Evolutionary conservation across 2,113 vertebrate species (phyloP).

Genomic region (Leucosticte australis): DNA sequence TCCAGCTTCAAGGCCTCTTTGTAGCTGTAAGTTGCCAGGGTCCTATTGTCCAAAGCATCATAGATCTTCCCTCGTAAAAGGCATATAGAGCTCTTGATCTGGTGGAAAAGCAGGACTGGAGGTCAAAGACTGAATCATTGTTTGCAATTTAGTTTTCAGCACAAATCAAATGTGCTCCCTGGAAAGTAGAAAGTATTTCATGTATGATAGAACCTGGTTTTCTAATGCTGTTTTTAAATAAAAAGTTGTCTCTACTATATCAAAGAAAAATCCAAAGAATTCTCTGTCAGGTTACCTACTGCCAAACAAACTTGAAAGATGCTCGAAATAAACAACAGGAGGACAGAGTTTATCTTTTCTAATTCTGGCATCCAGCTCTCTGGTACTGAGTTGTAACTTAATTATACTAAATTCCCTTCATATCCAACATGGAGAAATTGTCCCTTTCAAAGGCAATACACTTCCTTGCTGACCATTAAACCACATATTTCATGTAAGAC

Average conservation of each 20-base stretch:
- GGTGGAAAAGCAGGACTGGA: conserved; percentile 60
- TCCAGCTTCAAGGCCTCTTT: conserved; percentile 98
- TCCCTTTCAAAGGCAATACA: background rate
- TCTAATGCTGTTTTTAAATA: background rate
- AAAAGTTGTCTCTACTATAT: background rate
- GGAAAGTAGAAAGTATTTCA: conserved; percentile 30
- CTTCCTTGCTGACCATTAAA: background rate
- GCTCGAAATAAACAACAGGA: background rate
- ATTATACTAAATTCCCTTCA: background rate
- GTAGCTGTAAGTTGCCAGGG: conserved; percentile 95
- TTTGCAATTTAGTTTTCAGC: conserved; percentile 35
- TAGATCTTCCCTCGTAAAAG: conserved; percentile 97
- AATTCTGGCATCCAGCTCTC: background rate
- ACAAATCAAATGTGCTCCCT: conserved; percentile 27
- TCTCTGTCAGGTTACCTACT: background rate
- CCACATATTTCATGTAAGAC: background rate
- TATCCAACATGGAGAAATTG: background rate
- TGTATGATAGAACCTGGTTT: background rate
- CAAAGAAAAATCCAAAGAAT: background rate
- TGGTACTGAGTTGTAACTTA: background rate
- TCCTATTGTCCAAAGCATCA: conserved; percentile 95
- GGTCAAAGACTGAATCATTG: conserved; percentile 45
- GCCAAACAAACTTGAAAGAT: background rate
- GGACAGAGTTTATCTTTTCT: background rate
- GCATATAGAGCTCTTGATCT: conserved; percentile 97